phyloP scores from a whole-genome alignment of 2,113 vertebrate species.

The Tauraco erythrolophus region DNA sequence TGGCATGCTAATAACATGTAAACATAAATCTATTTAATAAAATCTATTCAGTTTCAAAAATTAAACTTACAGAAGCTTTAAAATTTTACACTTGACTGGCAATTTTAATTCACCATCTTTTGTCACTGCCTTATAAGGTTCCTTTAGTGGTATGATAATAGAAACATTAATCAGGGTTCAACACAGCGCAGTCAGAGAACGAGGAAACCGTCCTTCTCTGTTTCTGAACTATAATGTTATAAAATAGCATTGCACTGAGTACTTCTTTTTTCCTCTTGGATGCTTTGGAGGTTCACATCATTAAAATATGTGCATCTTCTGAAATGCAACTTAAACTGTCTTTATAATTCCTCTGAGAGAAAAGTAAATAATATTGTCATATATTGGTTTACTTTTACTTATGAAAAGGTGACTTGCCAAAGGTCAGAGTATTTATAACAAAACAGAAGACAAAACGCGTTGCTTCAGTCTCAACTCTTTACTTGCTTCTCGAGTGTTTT shows the following conservation, averaged over 20 bases:
- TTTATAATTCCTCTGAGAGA: neutral
- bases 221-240: neutral
- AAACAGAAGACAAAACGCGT: neutral
- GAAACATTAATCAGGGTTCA: neutral
- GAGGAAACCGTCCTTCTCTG: neutral
- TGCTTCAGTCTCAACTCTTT: neutral
- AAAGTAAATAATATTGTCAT: neutral
- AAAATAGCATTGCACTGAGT: neutral
- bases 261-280: accelerated
- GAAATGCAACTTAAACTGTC: neutral
- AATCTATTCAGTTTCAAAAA: neutral
- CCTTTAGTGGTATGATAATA: neutral
- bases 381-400: neutral
- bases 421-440: neutral
- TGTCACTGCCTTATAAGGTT: neutral
- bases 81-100: neutral
- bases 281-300: neutral
- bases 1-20: neutral
- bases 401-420: neutral
- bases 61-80: neutral
- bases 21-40: neutral
- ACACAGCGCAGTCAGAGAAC: neutral
- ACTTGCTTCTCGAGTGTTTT: neutral
- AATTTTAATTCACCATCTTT: neutral
- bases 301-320: neutral